Conservation (phyloP, 2,888 invertebrate genomes). For the Strigamia transsilvanica region DNA sequence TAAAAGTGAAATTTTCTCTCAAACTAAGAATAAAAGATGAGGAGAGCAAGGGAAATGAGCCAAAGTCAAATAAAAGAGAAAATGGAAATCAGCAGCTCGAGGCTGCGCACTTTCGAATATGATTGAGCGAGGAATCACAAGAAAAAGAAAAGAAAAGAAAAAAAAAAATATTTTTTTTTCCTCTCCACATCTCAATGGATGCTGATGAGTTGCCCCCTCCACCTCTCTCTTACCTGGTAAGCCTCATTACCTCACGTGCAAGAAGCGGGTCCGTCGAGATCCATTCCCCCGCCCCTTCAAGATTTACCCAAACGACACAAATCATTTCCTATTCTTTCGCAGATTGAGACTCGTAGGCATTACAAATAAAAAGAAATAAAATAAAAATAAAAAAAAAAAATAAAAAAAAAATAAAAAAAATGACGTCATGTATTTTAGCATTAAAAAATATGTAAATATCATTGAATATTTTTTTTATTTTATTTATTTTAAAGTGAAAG, state of each 20-base stretch:
- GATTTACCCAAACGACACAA: neutral
- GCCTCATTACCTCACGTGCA: constrained; percentile 43
- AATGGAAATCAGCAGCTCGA: constrained; percentile 44
- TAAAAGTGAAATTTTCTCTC: constrained; percentile 40
- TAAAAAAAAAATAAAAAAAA: neutral
- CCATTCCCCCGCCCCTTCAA: neutral
- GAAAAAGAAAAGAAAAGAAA: neutral
- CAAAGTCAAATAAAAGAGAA: constrained; percentile 43
- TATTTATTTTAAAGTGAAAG: no score
- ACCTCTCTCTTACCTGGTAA: constrained; percentile 29
- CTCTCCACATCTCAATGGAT: constrained; percentile 27
- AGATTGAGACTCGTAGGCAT: constrained; percentile 29
- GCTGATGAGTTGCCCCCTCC: constrained; percentile 37
- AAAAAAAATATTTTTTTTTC: neutral
- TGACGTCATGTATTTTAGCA: neutral
- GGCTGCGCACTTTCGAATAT: neutral
- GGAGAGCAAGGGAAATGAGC: constrained; percentile 14
- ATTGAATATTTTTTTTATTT: no score
- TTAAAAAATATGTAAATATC: neutral
- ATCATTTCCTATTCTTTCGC: neutral
- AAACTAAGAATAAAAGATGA: constrained; percentile 39
- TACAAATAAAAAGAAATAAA: neutral
- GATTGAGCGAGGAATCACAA: constrained; percentile 20
- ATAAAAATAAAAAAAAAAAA: neutral
- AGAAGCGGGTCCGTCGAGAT: neutral